Conservation (phyloP, 2,797 vertebrate genomes). For the Rhinichthys osculus region DNA sequence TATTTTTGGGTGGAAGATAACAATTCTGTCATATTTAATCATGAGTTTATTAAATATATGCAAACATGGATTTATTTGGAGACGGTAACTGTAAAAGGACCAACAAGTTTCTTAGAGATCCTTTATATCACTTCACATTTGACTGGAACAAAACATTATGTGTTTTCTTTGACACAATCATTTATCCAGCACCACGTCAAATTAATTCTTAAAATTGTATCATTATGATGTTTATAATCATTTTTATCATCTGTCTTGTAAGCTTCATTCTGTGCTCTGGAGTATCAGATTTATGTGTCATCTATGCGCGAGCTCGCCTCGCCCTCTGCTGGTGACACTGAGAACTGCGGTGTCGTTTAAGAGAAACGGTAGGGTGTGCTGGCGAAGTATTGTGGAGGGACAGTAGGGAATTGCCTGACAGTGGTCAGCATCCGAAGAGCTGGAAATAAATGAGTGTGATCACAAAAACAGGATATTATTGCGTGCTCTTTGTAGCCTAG, state of each 20-base stretch:
- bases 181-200: not conserved
- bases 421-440: not conserved
- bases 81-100: not conserved
- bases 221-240: not conserved
- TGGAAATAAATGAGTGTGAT: not conserved
- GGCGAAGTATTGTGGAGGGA: not conserved
- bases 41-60: not conserved
- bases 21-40: not conserved
- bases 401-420: not conserved
- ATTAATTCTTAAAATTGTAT: not conserved
- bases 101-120: not conserved
- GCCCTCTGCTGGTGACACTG: slow-evolving; percentile 45
- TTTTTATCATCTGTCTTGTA: not conserved
- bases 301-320: slow-evolving; percentile 8
- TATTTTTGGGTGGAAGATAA: not conserved
- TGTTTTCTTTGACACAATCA: not conserved
- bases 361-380: not conserved
- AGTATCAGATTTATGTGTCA: not conserved
- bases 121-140: not conserved
- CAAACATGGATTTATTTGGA: not conserved
- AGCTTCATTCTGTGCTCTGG: not conserved
- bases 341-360: not conserved
- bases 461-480: not conserved
- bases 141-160: not conserved
- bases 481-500: not conserved